Evolutionary conservation across 2,113 vertebrate species (phyloP).

Genomic region (Antigone vipio): DNA sequence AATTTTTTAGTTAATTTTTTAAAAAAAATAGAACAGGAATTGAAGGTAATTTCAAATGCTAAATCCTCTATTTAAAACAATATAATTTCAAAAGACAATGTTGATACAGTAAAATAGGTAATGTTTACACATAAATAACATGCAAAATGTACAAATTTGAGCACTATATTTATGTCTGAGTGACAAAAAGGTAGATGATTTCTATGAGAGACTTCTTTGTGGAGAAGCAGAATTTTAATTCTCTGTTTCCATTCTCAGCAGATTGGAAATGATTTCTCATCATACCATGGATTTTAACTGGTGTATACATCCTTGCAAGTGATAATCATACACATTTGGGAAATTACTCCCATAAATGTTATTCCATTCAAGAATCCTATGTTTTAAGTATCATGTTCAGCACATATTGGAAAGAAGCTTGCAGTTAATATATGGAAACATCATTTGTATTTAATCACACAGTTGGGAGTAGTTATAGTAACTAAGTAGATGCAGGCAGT

Average conservation of each 20-base stretch:
- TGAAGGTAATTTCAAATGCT: not conserved
- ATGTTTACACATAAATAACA: not conserved
- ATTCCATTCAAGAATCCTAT: constrained; percentile 11
- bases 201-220: not conserved
- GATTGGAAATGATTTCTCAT: constrained; percentile 23
- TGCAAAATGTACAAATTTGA: not conserved
- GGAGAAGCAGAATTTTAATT: not conserved
- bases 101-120: not conserved
- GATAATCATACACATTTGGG: not conserved
- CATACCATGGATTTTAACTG: not conserved
- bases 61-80: not conserved
- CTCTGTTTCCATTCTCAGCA: not conserved
- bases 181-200: not conserved
- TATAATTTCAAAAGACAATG: not conserved
- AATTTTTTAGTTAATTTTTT: not conserved
- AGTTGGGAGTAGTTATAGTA: constrained; percentile 42
- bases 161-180: not conserved
- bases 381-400: constrained; percentile 29
- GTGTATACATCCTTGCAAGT: not conserved
- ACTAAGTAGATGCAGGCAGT: constrained; percentile 59
- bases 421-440: constrained; percentile 51
- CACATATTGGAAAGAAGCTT: constrained; percentile 14
- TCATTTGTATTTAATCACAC: constrained; percentile 56
- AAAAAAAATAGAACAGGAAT: not conserved
- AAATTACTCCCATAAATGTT: constrained; percentile 39